These are phyloP conservation scores for Cheilosia soror DNA, from an alignment of 2,888 invertebrate genomes.

Conservation along the genomic window DNA sequence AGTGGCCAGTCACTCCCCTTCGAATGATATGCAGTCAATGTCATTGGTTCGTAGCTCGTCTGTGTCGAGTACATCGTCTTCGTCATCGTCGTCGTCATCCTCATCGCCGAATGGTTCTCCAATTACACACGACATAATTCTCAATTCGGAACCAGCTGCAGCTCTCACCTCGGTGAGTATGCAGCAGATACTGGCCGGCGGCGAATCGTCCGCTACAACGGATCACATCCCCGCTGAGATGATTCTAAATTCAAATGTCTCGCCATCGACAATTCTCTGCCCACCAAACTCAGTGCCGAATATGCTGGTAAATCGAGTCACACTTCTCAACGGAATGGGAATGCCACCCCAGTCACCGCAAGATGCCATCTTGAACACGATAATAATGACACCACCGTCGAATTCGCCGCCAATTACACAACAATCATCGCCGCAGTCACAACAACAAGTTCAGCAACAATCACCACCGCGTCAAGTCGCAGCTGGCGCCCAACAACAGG, in stretches of 20 bases:
- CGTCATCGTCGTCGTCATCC: conserved; percentile 75
- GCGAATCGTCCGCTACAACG: conserved; percentile 77
- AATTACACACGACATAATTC: conserved; percentile 83
- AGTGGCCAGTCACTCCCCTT: conserved; percentile 65
- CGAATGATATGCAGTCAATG: conserved; percentile 65
- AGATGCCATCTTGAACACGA: conserved; percentile 82
- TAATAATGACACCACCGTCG: conserved; percentile 82
- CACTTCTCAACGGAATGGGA: conserved; percentile 82
- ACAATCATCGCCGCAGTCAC: conserved; percentile 75
- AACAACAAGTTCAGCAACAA: conserved; percentile 73
- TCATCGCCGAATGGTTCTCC: conserved; percentile 78
- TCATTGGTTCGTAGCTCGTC: conserved; percentile 83
- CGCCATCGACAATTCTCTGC: conserved; percentile 86
- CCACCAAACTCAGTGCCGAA: conserved; percentile 81
- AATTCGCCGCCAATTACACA: conserved; percentile 72
- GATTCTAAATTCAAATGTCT: conserved; percentile 86
- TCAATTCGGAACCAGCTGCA: conserved; percentile 82
- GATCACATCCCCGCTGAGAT: conserved; percentile 85
- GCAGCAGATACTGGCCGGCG: conserved; percentile 77
- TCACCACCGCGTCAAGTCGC: conserved; percentile 76
- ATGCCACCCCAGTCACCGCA: conserved; percentile 81
- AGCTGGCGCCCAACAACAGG: conserved; percentile 76
- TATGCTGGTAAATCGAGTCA: conserved; percentile 82
- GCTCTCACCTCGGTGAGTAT: conserved; percentile 80
- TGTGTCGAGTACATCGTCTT: conserved; percentile 82